Evolutionary conservation across 2,888 invertebrate genomes (phyloP).

Genomic region (Coelopa pilipes): DNA sequence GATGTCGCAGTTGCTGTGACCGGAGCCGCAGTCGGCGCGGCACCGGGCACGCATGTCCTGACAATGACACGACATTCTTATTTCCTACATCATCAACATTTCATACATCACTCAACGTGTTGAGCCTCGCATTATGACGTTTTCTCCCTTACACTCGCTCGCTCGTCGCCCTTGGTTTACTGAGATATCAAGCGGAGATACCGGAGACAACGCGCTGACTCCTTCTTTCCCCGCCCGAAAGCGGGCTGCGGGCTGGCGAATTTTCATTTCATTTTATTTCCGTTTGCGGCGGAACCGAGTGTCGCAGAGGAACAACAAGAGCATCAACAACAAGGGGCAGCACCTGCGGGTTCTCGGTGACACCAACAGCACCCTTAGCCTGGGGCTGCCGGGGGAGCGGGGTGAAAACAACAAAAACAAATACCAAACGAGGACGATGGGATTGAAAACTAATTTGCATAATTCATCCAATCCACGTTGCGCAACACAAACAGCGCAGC

Average conservation of each 20-base stretch:
- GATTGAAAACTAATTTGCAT: conserved; percentile 14
- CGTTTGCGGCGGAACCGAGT: neutral
- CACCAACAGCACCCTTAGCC: neutral
- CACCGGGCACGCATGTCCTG: neutral
- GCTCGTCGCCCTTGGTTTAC: neutral
- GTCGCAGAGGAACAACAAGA: neutral
- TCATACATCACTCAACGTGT: neutral
- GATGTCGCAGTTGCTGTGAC: too few species aligned
- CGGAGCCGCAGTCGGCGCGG: too few species aligned
- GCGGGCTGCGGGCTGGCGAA: too few species aligned
- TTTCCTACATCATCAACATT: conserved; percentile 3
- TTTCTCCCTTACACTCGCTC: neutral
- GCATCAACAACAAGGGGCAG: neutral
- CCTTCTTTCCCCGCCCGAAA: neutral
- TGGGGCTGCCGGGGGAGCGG: too few species aligned
- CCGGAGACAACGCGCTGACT: too few species aligned
- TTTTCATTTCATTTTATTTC: too few species aligned
- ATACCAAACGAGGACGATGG: neutral
- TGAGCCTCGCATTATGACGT: neutral
- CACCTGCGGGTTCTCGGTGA: neutral
- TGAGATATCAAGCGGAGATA: neutral
- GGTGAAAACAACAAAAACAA: neutral
- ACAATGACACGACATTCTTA: neutral
- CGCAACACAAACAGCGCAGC: neutral
- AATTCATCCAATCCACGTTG: conserved; percentile 10